Percentiles rank a stretch among this genome's conserved stretches.
These are phyloP conservation scores for Syngnathus scovelli DNA, from an alignment of 2,113 vertebrate species.

Conservation along the genomic window DNA sequence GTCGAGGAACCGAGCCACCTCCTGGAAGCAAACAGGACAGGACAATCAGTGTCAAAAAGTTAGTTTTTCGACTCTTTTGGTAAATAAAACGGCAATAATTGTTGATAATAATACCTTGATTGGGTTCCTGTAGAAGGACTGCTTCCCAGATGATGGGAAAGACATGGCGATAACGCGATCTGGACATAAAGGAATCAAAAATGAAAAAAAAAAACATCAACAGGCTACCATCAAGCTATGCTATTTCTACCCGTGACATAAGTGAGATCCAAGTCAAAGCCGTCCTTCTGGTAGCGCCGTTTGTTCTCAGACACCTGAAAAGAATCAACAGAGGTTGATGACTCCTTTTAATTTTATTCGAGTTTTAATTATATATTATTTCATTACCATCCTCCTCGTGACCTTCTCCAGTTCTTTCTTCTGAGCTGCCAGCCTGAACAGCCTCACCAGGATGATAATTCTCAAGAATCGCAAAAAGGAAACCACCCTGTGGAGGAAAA, in stretches of 20 bases:
- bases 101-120: constrained; percentile 72
- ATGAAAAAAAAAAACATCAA: not conserved
- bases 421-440: constrained; percentile 84
- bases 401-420: constrained; percentile 82
- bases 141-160: constrained; percentile 90
- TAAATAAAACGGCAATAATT: not conserved
- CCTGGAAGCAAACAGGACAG: constrained; percentile 65
- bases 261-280: constrained; percentile 96
- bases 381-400: constrained; percentile 86
- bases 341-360: not conserved
- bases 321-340: not conserved
- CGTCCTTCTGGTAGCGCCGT: constrained; percentile 86
- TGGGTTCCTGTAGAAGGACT: constrained; percentile 93
- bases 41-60: not conserved
- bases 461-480: constrained; percentile 77
- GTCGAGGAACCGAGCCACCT: constrained; percentile 88
- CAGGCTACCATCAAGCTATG: not conserved
- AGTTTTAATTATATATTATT: too few relatives aligned
- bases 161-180: constrained; percentile 96
- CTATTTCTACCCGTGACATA: constrained; percentile 83
- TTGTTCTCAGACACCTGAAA: constrained; percentile 92
- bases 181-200: constrained; percentile 36
- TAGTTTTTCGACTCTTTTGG: not conserved
- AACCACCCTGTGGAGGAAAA: constrained; percentile 67
- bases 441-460: constrained; percentile 81